phyloP scores from a whole-genome alignment of 2,113 vertebrate genomes.

The Melozone crissalis region DNA sequence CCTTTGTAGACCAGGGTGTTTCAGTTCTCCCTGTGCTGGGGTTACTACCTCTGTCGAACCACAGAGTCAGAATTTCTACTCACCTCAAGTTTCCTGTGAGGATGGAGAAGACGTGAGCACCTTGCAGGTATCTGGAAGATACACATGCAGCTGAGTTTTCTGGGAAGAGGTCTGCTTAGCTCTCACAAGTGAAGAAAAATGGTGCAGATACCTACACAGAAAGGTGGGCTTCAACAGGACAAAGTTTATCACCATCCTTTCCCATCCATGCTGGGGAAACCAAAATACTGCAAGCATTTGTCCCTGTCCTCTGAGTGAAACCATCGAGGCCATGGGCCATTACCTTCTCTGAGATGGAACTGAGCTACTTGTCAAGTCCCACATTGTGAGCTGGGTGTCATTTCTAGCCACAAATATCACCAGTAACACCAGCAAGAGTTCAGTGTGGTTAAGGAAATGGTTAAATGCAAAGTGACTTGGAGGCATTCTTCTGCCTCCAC shows the following conservation, averaged over 20 bases:
- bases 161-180: not conserved
- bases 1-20: not conserved
- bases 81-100: not conserved
- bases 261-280: not conserved
- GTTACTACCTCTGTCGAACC: not conserved
- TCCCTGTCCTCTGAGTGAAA: not conserved
- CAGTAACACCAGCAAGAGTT: not conserved
- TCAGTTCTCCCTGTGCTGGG: not conserved
- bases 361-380: not conserved
- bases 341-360: not conserved
- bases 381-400: rapidly evolving
- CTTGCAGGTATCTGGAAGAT: not conserved
- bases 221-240: not conserved
- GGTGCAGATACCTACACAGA: not conserved
- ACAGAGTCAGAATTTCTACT: not conserved
- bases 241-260: not conserved
- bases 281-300: not conserved
- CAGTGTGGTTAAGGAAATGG: not conserved
- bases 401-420: not conserved
- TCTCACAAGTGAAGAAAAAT: not conserved
- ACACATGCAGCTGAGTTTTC: not conserved
- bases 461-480: not conserved
- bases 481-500: not conserved
- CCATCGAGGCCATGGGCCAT: not conserved
- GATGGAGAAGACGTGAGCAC: not conserved